Evolutionary conservation across 2,888 invertebrate genomes (phyloP).

Genomic region (Drosophila mercatorum): DNA sequence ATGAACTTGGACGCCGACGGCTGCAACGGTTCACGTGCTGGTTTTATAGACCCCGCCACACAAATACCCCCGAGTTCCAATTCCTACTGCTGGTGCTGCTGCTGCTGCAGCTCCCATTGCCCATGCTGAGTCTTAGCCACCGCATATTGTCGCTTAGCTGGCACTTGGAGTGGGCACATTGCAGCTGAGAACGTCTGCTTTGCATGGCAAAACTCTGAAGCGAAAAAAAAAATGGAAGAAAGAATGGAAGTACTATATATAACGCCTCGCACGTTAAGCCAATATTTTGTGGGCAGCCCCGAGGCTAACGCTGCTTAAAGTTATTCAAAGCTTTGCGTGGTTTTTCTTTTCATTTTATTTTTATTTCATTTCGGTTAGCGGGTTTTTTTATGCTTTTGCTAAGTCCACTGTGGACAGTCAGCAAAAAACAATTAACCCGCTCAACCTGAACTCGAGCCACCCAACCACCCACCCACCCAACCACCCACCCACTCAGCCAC

Average conservation of each 20-base stretch:
- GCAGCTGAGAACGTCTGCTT: constrained; percentile 37
- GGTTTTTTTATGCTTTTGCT: constrained; percentile 19
- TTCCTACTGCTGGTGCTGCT: constrained; percentile 6
- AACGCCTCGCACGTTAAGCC: constrained; percentile 72
- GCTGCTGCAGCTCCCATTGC: constrained; percentile 17
- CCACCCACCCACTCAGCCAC: background rate
- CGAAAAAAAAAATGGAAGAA: constrained; percentile 10
- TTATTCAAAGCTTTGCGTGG: constrained; percentile 69
- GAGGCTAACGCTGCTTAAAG: constrained; percentile 60
- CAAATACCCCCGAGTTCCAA: background rate
- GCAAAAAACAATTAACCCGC: constrained; percentile 74
- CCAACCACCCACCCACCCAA: background rate
- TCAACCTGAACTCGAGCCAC: constrained; percentile 36
- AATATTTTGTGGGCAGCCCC: constrained; percentile 67
- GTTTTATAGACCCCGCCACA: constrained; percentile 2
- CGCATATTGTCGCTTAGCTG: constrained; percentile 63
- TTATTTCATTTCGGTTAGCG: constrained; percentile 15
- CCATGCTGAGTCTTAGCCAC: constrained; percentile 49
- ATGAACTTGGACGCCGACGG: constrained; percentile 63
- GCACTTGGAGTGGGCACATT: constrained; percentile 19
- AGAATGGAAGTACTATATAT: constrained; percentile 22
- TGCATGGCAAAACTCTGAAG: constrained; percentile 37
- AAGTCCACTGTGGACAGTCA: constrained; percentile 50
- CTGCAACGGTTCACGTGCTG: constrained; percentile 49
- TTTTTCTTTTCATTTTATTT: constrained; percentile 22